Percentiles rank a stretch among this genome's conserved stretches.
Evolutionary conservation across 2,797 vertebrate species (phyloP).

Genomic region (Sebastiscus tertius): DNA sequence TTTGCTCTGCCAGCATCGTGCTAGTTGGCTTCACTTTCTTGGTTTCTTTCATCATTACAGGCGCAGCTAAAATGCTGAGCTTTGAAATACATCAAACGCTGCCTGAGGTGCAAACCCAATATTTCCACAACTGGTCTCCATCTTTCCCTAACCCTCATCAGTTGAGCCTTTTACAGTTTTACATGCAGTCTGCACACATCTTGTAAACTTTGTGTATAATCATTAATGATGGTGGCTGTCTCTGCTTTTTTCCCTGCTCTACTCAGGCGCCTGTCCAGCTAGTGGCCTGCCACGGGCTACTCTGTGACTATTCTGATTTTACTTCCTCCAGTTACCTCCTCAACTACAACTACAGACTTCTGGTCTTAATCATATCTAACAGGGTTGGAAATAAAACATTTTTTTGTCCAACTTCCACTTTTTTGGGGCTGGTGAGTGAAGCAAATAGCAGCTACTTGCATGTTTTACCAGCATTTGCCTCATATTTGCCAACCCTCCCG

Average conservation of each 20-base stretch:
- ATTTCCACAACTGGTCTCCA: constrained; percentile 47
- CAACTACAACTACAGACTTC: no score
- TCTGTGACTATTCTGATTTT: no score
- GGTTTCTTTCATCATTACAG: constrained; percentile 7
- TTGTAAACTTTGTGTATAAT: constrained; percentile 18
- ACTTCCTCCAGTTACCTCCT: no score
- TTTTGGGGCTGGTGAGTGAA: no score
- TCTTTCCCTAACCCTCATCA: constrained; percentile 2
- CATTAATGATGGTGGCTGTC: not conserved
- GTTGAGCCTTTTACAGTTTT: constrained; percentile 2
- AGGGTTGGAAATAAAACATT: no score
- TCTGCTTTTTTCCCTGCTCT: not conserved
- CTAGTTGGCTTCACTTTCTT: not conserved
- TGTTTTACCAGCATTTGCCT: no score
- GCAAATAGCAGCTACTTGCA: no score
- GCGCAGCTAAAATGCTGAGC: not conserved
- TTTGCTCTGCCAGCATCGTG: not conserved
- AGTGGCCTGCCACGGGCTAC: not conserved
- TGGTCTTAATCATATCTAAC: no score
- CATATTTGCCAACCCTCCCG: no score
- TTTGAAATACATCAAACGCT: constrained; percentile 9
- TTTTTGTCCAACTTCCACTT: no score
- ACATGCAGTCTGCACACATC: constrained; percentile 11
- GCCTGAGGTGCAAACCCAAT: constrained; percentile 5
- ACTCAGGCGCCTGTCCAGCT: not conserved